A percentile compares a stretch with the other conserved stretches of the same genome.
These are phyloP conservation scores for Uropsilus gracilis DNA, from an alignment of 2,113 vertebrate species.

Conservation along the genomic window DNA sequence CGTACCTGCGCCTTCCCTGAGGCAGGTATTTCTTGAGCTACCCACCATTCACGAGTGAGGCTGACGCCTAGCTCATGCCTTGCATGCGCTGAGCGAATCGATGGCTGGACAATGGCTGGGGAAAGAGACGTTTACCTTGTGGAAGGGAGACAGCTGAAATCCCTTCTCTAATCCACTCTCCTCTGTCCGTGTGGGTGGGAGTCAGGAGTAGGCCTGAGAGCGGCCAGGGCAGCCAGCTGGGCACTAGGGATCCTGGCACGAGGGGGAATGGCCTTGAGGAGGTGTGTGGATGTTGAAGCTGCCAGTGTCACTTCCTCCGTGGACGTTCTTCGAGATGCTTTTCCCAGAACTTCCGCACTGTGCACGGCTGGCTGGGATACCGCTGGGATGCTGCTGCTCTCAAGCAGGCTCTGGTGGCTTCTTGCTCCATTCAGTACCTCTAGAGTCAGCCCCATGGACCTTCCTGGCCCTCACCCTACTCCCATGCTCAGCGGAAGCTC, in stretches of 20 bases:
- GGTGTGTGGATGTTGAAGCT: not conserved
- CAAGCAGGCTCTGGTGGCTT: too few relatives aligned
- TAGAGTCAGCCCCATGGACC: not conserved
- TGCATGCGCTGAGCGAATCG: not conserved
- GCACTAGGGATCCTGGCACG: not conserved
- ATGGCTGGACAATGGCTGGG: rapidly evolving
- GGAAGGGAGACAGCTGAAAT: not conserved
- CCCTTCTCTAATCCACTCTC: not conserved
- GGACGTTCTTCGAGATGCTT: not conserved
- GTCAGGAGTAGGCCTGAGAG: not conserved
- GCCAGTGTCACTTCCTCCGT: not conserved
- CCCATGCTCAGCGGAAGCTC: rapidly evolving
- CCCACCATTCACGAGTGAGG: not conserved
- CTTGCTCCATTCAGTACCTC: rapidly evolving
- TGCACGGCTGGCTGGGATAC: rapidly evolving
- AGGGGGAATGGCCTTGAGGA: not conserved
- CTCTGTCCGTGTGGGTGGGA: not conserved
- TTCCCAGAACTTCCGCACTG: not conserved
- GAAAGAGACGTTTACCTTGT: rapidly evolving
- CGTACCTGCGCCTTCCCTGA: too few relatives aligned
- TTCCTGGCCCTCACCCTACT: too few relatives aligned
- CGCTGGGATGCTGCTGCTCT: too few relatives aligned
- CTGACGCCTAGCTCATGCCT: not conserved
- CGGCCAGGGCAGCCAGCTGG: not conserved
- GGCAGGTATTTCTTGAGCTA: not conserved